Conservation (phyloP, 2,113 vertebrate species). For the Oryzias melastigma region DNA sequence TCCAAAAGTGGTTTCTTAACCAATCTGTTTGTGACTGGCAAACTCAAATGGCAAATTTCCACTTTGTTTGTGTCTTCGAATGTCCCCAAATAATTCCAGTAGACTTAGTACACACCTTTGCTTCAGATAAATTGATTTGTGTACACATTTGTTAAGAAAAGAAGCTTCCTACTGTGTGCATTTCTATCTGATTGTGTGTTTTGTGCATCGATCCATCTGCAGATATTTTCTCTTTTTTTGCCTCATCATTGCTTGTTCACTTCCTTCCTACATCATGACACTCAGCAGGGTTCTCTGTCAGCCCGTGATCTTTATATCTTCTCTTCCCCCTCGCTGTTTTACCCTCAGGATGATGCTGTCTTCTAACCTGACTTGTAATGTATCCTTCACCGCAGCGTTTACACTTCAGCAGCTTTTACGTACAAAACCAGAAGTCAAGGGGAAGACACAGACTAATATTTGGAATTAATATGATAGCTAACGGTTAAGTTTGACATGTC, state of each 20-base stretch:
- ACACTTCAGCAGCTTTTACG: constrained; percentile 1
- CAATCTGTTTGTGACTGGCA: no score
- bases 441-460: neutral
- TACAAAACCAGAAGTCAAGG: neutral
- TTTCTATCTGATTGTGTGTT: neutral
- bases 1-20: no score
- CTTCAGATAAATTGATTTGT: neutral
- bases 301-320: constrained; percentile 38
- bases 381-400: no score
- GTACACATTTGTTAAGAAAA: no score
- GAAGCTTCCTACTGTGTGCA: neutral
- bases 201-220: constrained; percentile 29
- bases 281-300: constrained; percentile 44
- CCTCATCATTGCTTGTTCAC: constrained; percentile 8
- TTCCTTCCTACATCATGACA: constrained; percentile 51
- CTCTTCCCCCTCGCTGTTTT: constrained; percentile 31
- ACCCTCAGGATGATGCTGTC: constrained; percentile 39
- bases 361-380: constrained; percentile 17
- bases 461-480: no score
- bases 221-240: constrained; percentile 56
- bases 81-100: no score
- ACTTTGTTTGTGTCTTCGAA: no score
- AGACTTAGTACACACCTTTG: neutral
- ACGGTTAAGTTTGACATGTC: no score
- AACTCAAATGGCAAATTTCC: no score